Evolutionary conservation across 2,113 vertebrate genomes (phyloP).

Genomic region (Gymnocephalus cernua): DNA sequence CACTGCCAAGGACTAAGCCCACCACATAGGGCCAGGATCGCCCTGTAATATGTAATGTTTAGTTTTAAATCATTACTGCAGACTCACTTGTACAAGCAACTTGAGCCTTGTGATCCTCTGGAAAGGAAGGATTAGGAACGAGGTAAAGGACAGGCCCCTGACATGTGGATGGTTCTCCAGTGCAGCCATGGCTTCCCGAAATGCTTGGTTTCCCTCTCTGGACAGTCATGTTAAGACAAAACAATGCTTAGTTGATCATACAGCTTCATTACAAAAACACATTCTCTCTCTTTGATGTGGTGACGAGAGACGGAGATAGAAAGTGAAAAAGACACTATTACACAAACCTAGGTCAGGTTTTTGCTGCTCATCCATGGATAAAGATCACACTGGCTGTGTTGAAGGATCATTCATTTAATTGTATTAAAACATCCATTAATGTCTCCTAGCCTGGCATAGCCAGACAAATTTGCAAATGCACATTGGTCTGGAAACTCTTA

Average conservation of each 20-base stretch:
- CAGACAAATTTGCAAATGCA: no score
- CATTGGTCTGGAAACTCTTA: no score
- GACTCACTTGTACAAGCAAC: constrained; percentile 91
- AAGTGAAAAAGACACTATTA: neutral
- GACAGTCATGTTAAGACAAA: constrained; percentile 15
- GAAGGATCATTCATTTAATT: neutral
- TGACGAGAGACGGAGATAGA: neutral
- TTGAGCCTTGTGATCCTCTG: constrained; percentile 98
- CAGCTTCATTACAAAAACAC: neutral
- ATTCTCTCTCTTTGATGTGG: neutral
- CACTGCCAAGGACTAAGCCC: no score
- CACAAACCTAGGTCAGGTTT: neutral
- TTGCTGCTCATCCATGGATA: neutral
- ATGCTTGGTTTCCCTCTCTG: constrained; percentile 93
- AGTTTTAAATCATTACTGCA: neutral
- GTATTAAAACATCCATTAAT: neutral
- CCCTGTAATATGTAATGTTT: no score
- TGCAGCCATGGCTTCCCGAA: constrained; percentile 89
- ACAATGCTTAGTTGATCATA: neutral
- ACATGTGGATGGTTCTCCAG: constrained; percentile 93
- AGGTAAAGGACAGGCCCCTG: constrained; percentile 93
- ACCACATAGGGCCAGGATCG: no score
- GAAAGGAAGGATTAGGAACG: constrained; percentile 97
- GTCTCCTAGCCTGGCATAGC: no score
- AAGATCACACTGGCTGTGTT: neutral